Conservation (phyloP, 1,140 invertebrate genomes). For the Anastrepha obliqua region DNA sequence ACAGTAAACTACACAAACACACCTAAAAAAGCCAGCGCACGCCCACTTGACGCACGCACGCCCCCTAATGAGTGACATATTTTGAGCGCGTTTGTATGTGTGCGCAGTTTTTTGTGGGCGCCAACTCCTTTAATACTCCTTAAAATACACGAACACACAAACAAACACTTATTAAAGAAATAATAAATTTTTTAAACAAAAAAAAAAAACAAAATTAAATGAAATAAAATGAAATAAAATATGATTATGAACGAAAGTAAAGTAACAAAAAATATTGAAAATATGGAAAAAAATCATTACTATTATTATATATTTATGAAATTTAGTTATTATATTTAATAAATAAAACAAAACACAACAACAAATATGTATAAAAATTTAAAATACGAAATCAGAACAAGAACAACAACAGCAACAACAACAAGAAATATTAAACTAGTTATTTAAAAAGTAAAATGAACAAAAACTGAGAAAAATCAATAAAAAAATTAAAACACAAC, state of each 20-base stretch:
- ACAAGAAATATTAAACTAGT: conserved; percentile 56
- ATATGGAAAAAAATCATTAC: conserved; percentile 40
- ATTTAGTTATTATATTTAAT: conserved; percentile 56
- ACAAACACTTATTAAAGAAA: neutral
- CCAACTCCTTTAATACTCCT: neutral
- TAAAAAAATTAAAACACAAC: conserved; percentile 51
- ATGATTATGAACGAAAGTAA: neutral
- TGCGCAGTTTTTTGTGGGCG: neutral
- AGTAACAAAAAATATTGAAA: conserved; percentile 16
- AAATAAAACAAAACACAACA: conserved; percentile 46
- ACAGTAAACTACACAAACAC: neutral
- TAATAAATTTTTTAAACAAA: conserved; percentile 41
- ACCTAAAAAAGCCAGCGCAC: neutral
- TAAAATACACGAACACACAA: neutral
- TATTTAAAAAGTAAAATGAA: conserved; percentile 50
- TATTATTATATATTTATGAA: conserved; percentile 54
- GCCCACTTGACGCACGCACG: neutral
- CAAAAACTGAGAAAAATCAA: conserved; percentile 43
- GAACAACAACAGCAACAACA: conserved; percentile 50
- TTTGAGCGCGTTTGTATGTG: neutral
- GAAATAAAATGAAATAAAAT: neutral
- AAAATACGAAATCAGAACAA: conserved; percentile 52
- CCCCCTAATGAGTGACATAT: neutral
- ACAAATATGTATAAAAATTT: conserved; percentile 57
- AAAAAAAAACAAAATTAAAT: conserved; percentile 19